These are phyloP conservation scores for Actenoides lindsayi DNA, from an alignment of 2,113 vertebrate genomes.

Conservation along the genomic window DNA sequence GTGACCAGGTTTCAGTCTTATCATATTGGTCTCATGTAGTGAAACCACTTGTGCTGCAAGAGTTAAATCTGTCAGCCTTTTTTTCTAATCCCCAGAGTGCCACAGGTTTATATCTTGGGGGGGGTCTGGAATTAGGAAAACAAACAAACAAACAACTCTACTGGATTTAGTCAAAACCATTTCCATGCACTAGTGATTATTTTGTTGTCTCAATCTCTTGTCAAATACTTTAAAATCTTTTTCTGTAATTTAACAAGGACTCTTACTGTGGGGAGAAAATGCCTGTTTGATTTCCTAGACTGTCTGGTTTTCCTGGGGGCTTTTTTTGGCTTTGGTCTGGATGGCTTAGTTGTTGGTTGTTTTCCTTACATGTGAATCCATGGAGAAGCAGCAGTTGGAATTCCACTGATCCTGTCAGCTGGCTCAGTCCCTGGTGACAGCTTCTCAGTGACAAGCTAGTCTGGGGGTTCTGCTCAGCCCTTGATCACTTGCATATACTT, in stretches of 20 bases:
- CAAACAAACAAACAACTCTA: background rate
- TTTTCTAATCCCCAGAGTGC: background rate
- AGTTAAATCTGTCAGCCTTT: slow-evolving; percentile 14
- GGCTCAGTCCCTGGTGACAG: background rate
- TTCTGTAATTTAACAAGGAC: background rate
- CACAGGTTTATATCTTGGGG: background rate
- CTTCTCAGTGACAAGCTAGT: background rate
- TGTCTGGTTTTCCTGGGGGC: background rate
- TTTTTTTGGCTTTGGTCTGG: background rate
- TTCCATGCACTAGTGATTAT: background rate
- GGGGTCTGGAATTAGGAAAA: no score
- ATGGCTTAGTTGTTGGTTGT: background rate
- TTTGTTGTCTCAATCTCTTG: background rate
- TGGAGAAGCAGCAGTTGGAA: background rate
- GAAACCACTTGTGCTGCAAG: background rate
- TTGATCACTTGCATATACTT: background rate
- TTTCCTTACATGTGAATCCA: background rate
- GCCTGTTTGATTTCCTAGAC: background rate
- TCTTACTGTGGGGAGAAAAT: background rate
- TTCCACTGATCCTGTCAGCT: background rate
- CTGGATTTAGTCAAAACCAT: background rate
- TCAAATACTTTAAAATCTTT: background rate
- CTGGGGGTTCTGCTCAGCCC: background rate
- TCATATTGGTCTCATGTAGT: background rate
- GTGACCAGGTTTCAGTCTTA: slow-evolving; percentile 19